phyloP scores from a whole-genome alignment of 2,797 vertebrate genomes.

The Aotus griseimembra region DNA sequence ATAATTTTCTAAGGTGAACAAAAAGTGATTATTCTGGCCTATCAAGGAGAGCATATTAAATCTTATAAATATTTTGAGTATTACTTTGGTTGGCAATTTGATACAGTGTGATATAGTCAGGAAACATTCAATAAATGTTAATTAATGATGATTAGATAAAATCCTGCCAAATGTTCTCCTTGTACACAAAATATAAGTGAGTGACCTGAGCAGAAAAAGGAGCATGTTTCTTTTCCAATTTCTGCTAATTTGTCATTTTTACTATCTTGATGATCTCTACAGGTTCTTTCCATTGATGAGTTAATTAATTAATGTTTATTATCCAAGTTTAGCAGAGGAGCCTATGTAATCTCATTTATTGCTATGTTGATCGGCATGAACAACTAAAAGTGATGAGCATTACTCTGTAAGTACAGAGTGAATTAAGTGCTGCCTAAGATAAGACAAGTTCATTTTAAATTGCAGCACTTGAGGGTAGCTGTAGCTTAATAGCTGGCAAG shows the following conservation, averaged over 20 bases:
- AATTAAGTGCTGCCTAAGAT: conserved; percentile 71
- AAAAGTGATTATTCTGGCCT: not conserved
- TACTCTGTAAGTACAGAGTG: conserved; percentile 55
- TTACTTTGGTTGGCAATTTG: not conserved
- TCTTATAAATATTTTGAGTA: conserved; percentile 35
- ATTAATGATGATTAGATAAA: conserved; percentile 58
- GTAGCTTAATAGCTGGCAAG: conserved; percentile 36
- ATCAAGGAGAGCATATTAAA: not conserved
- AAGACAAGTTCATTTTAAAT: conserved; percentile 77
- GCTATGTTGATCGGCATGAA: conserved; percentile 14
- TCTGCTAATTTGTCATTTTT: conserved; percentile 69
- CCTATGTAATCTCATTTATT: conserved; percentile 65
- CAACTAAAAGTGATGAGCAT: conserved; percentile 38
- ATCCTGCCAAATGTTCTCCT: conserved; percentile 13
- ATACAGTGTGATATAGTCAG: conserved; percentile 17
- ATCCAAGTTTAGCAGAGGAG: conserved; percentile 72
- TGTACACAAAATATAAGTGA: conserved; percentile 48
- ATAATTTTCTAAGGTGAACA: not conserved
- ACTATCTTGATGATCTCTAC: conserved; percentile 70
- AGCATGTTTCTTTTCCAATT: conserved; percentile 22
- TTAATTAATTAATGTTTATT: conserved; percentile 82
- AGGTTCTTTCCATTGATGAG: conserved; percentile 76
- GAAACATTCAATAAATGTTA: conserved; percentile 56
- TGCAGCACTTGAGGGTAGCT: conserved; percentile 51
- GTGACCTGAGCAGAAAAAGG: conserved; percentile 42